Evolutionary conservation across 2,113 vertebrate species (phyloP), one percentile per base, ranked within the genome.

Genomic region (Pristiophorus japonicus): DNA sequence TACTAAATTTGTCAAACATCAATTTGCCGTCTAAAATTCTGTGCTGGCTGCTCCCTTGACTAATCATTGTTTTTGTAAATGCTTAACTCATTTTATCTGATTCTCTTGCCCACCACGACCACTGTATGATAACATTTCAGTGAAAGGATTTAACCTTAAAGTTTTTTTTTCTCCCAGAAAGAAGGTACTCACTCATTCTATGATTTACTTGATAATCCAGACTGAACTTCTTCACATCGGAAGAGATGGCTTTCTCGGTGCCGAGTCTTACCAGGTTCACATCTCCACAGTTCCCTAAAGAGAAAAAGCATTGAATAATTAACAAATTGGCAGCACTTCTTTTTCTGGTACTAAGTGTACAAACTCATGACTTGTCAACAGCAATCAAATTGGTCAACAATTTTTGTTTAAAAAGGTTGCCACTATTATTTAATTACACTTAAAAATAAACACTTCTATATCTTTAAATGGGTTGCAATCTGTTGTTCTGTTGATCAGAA

Each of bases 261-360:
- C 98, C 98, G 67, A 99, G 96, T 75, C 98, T 96, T 94, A 99
- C 98, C 96, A 99, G 96, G 75, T 98, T 98, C 96, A 98, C 98
- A 96, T 99, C 98, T 30, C 98, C 98, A 96, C 98, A 99, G 94
- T 98, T 99, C 62, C 98, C 98, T 99, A 96, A 66, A 96, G 27
- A 96, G 95, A 96, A 97, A 92, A 63, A 92, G 16, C 34, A 65
- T 63, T 20, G 59, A 65, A 92, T 63, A 20, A 92, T 92, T 92
- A 92, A 45, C 18, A 85, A 85, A 45, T 55, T 88, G 85, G 45
- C 45, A 88, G 47, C 85, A 88, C 7, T 88, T 51, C 4, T 38
- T 42, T 81, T 63, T 59, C 42, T 65, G 30, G 10, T 10, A 92
- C 14, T n/a, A 65, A 63, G 4, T 42, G 0, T 14, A 63, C 16